These are phyloP conservation scores for Ictidomys tridecemlineatus DNA, from an alignment of 2,113 vertebrate species.

Conservation along the genomic window DNA sequence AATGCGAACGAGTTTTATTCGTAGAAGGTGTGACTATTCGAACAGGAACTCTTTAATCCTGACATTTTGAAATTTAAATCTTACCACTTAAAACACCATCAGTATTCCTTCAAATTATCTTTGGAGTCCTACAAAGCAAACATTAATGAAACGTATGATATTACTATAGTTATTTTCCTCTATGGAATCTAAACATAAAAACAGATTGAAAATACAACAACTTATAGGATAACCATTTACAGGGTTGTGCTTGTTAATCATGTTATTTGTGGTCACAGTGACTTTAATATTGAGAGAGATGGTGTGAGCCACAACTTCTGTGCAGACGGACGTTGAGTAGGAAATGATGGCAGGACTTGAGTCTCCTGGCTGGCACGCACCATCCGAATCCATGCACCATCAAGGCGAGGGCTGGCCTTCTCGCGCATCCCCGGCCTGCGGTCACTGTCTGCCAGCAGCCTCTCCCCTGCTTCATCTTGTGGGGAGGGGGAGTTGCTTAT, in stretches of 20 bases:
- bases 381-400: conserved; percentile 28
- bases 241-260: neutral
- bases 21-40: neutral
- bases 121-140: neutral
- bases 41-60: neutral
- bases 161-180: neutral
- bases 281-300: conserved; percentile 44
- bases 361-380: neutral
- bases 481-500: conserved; percentile 46
- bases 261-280: neutral
- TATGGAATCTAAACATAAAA: conserved; percentile 9
- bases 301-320: neutral
- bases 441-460: conserved; percentile 51
- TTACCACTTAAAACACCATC: neutral
- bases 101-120: neutral
- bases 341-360: neutral
- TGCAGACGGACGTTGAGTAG: conserved; percentile 31
- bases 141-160: neutral
- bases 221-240: neutral
- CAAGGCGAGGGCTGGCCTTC: neutral
- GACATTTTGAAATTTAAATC: neutral
- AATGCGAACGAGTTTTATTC: conserved; percentile 48
- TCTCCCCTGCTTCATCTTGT: neutral
- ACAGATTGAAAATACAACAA: neutral
- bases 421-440: neutral